Percentiles rank a stretch among this genome's conserved stretches.
Evolutionary conservation across 2,888 invertebrate species (phyloP).

Genomic region (Liopterus haemorrhoidalis): DNA sequence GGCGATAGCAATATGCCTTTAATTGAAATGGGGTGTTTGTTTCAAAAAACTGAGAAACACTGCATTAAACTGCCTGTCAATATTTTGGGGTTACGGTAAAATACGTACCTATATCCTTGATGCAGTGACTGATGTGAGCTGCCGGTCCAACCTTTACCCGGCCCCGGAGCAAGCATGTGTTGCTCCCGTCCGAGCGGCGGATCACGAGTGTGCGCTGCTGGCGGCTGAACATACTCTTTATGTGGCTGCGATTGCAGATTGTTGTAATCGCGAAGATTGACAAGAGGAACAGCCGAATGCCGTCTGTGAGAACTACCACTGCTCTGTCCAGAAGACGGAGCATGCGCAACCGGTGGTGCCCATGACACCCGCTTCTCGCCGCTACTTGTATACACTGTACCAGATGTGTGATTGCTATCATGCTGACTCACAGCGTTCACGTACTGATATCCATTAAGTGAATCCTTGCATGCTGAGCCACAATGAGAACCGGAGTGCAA

Average conservation of each 20-base stretch:
- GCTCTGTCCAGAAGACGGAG: slow-evolving; percentile 43
- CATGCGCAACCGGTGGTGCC: slow-evolving; percentile 50
- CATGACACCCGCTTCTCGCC: slow-evolving; percentile 55
- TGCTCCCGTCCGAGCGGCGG: slow-evolving; percentile 48
- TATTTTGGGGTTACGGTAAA: slow-evolving; percentile 7
- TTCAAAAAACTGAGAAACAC: too few species aligned
- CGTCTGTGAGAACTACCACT: slow-evolving; percentile 36
- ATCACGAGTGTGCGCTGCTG: slow-evolving; percentile 53
- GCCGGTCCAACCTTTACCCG: slow-evolving; percentile 45
- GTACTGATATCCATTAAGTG: slow-evolving; percentile 46
- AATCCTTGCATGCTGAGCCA: slow-evolving; percentile 49
- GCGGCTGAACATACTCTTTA: slow-evolving; percentile 55
- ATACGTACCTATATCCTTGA: slow-evolving; percentile 47
- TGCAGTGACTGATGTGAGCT: slow-evolving; percentile 46
- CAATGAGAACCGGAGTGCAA: slow-evolving; percentile 39
- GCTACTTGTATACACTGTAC: slow-evolving; percentile 37
- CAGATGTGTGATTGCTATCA: slow-evolving; percentile 38
- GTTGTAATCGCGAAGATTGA: slow-evolving; percentile 44
- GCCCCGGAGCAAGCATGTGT: slow-evolving; percentile 53
- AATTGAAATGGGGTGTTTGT: too few species aligned
- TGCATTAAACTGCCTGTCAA: background rate
- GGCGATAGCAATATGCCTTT: too few species aligned
- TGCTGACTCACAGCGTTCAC: slow-evolving; percentile 44
- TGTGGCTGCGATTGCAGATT: slow-evolving; percentile 47
- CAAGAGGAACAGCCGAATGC: slow-evolving; percentile 44